Conservation (phyloP, 2,888 invertebrate species). For the Agonopterix subpropinquella region DNA sequence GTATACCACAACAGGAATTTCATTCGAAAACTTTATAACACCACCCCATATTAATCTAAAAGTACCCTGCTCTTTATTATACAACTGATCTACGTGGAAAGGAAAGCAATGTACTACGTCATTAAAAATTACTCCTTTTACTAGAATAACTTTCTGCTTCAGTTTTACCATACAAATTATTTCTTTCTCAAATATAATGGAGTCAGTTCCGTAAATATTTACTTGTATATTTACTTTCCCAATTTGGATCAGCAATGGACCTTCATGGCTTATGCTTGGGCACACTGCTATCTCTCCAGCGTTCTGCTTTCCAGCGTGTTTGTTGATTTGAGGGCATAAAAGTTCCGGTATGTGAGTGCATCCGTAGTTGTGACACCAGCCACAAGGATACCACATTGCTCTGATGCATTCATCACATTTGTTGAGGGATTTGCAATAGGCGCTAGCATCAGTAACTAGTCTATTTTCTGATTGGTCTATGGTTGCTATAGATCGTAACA, state of each 20-base stretch:
- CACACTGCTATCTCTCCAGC: conserved; percentile 15
- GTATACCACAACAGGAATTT: conserved; percentile 25
- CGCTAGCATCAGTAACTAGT: neutral
- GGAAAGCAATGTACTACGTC: conserved; percentile 30
- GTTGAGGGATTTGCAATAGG: conserved; percentile 22
- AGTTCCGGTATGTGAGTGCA: conserved; percentile 25
- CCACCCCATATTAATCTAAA: conserved; percentile 28
- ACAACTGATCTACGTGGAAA: conserved; percentile 12
- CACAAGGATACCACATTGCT: conserved; percentile 24
- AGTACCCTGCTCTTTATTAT: conserved; percentile 13
- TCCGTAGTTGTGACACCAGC: conserved; percentile 40
- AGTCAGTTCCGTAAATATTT: conserved; percentile 28
- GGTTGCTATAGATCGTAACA: neutral
- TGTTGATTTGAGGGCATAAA: conserved; percentile 19
- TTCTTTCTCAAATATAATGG: conserved; percentile 27
- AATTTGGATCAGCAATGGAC: conserved; percentile 26
- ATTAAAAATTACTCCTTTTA: conserved; percentile 27
- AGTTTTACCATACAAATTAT: conserved; percentile 29
- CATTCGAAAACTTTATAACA: conserved; percentile 28
- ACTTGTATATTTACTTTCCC: conserved; percentile 27
- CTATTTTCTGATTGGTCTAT: neutral
- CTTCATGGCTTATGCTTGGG: conserved; percentile 26
- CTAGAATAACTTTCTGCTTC: conserved; percentile 18
- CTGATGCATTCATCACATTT: conserved; percentile 32
- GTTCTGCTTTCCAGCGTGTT: conserved; percentile 6